Evolutionary conservation across 2,113 vertebrate species (phyloP), one percentile per base, ranked within the genome.

Genomic region (Diphyllodes magnificus): DNA sequence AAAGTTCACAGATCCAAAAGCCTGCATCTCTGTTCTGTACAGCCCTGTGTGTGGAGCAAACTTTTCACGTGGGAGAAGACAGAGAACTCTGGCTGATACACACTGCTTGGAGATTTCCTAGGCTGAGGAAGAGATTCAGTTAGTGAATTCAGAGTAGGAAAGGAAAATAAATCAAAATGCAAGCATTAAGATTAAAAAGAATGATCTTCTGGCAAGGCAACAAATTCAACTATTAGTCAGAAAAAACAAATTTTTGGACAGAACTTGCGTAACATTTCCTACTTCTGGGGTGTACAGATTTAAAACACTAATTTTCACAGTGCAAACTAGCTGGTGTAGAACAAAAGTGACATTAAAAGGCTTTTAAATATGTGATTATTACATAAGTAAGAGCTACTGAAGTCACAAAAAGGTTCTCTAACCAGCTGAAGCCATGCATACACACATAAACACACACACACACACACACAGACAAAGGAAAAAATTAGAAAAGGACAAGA

Each of bases 391-490:
- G 31, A 76, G 44, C 30, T 80, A 31, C 20, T 50, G 14, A 23
- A 27, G 31, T 45, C 28, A 71, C 7, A 13, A 63, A 76, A 23
- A 44, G 5, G 13, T 63, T 75, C 14, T 66, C 16, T n/a, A 66
- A 27, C 6, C 18, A 53, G n/a, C 7, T 40, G 27, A 79, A 79
- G 18, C 44, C 2, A 45, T 7, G 11, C 25, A 40, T 18, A 56
- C 2, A 53, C 9, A 44, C 8, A 33, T 1, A 44, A 4, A n/a
- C 4, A 30, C 5, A 49, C 8, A 28, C 17, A 27, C 8, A 47
- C 11, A 28, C 13, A 69, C 14, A 60, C 3, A 50, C 33, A 11
- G 1, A 35, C 8, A 18, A 13, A 10, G 5, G 5, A 50, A 22
- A 23, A 4, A 13, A 4, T 14, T 33, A 24, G 35, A 33, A 23